Conservation (phyloP, 1,140 invertebrate genomes). For the Coelopa frigida region DNA sequence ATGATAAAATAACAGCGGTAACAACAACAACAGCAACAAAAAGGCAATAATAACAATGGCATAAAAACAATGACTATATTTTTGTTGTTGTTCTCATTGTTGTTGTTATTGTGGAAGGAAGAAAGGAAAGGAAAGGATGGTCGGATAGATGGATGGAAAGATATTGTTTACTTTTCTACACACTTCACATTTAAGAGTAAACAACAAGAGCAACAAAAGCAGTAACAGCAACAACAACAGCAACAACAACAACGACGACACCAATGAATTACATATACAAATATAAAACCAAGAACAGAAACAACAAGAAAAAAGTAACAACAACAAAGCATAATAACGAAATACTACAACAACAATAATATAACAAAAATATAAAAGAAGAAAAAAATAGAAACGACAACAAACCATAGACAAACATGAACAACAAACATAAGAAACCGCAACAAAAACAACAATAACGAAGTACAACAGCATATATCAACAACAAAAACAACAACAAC, state of each 20-base stretch:
- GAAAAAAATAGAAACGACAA: background rate
- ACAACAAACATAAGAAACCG: background rate
- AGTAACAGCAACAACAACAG: too few relatives aligned
- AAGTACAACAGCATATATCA: too few relatives aligned
- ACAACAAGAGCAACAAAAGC: background rate
- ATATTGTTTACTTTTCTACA: background rate
- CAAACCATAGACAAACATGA: background rate
- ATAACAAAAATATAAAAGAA: background rate
- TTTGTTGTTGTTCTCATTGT: too few relatives aligned
- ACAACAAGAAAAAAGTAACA: background rate
- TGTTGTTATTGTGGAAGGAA: too few relatives aligned
- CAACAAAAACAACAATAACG: background rate
- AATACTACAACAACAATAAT: background rate
- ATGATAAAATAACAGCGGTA: too few relatives aligned
- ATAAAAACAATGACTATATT: too few relatives aligned
- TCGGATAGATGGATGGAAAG: too few relatives aligned
- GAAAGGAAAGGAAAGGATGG: too few relatives aligned
- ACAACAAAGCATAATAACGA: background rate
- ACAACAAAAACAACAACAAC: too few relatives aligned
- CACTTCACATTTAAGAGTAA: background rate
- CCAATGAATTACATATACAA: background rate
- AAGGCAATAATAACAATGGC: too few relatives aligned
- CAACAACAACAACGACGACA: background rate
- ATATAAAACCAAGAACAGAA: background rate
- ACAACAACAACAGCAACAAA: too few relatives aligned